These are phyloP conservation scores for Tadarida brasiliensis DNA, from an alignment of 2,797 vertebrate species.

Conservation along the genomic window DNA sequence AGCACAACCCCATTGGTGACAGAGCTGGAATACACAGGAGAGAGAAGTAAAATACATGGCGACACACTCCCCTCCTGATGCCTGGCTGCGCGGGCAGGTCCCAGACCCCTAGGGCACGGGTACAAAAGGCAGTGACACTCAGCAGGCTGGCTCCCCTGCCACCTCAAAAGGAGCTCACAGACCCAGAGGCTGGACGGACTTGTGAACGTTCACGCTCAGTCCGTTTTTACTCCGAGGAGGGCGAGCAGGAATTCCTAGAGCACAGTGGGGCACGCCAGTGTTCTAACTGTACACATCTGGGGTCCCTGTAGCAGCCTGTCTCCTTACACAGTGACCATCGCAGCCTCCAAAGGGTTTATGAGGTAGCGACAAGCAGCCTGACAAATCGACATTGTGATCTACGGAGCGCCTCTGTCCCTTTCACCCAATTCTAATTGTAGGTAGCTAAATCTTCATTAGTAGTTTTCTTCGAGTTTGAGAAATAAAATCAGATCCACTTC, in stretches of 20 bases:
- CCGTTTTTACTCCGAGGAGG: background rate
- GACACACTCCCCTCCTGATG: rapidly evolving
- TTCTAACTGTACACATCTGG: rapidly evolving
- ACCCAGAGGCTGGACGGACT: rapidly evolving
- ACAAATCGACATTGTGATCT: rapidly evolving
- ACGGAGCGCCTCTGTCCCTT: background rate
- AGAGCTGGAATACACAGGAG: rapidly evolving
- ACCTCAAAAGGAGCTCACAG: rapidly evolving
- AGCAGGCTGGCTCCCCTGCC: rapidly evolving
- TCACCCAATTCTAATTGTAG: background rate
- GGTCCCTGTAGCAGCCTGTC: rapidly evolving
- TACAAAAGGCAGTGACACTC: rapidly evolving
- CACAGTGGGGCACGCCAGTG: rapidly evolving
- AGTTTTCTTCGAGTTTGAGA: background rate
- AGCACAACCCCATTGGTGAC: rapidly evolving
- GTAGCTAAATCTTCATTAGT: background rate
- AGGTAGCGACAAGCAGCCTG: background rate
- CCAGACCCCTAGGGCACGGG: rapidly evolving
- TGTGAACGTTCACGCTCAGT: rapidly evolving
- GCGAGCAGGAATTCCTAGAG: rapidly evolving
- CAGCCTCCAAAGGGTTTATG: background rate
- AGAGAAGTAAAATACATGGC: rapidly evolving
- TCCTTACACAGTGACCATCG: rapidly evolving
- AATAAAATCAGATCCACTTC: background rate
- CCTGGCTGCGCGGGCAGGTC: rapidly evolving